These are phyloP conservation scores for Pycnonotus jocosus DNA, from an alignment of 2,113 vertebrate species.

Conservation along the genomic window DNA sequence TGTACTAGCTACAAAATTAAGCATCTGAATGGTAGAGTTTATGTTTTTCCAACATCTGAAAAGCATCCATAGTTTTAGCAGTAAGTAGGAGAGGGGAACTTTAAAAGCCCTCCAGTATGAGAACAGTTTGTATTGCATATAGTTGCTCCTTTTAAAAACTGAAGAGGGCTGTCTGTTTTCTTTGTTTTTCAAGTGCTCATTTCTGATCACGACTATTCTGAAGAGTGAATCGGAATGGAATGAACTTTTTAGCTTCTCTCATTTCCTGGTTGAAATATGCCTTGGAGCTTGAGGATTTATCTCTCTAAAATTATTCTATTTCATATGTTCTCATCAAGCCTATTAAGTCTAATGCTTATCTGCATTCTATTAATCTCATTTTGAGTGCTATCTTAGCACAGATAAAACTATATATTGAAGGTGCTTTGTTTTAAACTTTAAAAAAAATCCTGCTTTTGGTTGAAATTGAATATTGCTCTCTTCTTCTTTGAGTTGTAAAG, in stretches of 20 bases:
- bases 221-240: background rate
- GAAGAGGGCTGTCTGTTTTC: background rate
- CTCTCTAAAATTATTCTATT: background rate
- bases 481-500: background rate
- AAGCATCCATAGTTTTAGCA: background rate
- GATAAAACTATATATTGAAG: background rate
- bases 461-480: background rate
- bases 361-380: background rate
- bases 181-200: background rate
- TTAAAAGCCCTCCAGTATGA: background rate
- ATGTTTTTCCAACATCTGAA: background rate
- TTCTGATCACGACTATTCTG: background rate
- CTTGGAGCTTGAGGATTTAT: background rate
- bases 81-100: background rate
- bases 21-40: background rate
- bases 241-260: background rate
- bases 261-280: background rate
- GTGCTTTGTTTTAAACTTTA: background rate
- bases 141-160: background rate
- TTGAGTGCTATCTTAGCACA: background rate
- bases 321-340: background rate
- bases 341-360: background rate
- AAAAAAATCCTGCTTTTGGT: background rate
- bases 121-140: background rate
- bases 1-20: background rate